Evolutionary conservation across 1,140 invertebrate species (phyloP).

Genomic region (Pomacea maculata): DNA sequence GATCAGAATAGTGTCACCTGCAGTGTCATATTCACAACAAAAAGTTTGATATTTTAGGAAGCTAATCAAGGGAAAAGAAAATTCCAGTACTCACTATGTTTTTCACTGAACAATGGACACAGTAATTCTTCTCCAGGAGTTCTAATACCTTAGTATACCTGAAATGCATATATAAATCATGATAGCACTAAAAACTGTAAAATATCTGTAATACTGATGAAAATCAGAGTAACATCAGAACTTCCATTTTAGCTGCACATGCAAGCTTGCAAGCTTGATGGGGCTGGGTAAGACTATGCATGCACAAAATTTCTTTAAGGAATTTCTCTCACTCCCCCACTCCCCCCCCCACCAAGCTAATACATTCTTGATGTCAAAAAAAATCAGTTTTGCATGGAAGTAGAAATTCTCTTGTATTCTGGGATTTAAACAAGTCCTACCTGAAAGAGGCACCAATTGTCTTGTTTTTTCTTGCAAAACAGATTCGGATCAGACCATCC

Average conservation of each 20-base stretch:
- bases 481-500: slow-evolving; percentile 95
- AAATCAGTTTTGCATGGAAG: background rate
- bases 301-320: too few species aligned
- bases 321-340: too few species aligned
- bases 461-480: slow-evolving; percentile 96
- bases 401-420: background rate
- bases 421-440: slow-evolving; percentile 32
- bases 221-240: too few species aligned
- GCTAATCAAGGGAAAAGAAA: slow-evolving; percentile 10
- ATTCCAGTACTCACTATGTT: slow-evolving; percentile 76
- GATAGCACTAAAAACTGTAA: too few species aligned
- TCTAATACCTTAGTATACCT: slow-evolving; percentile 81
- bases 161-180: background rate
- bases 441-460: slow-evolving; percentile 87
- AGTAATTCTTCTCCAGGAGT: slow-evolving; percentile 92
- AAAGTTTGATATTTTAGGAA: background rate
- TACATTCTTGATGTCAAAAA: too few species aligned
- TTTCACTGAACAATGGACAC: slow-evolving; percentile 83
- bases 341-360: too few species aligned
- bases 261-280: too few species aligned
- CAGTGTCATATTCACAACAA: background rate
- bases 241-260: too few species aligned
- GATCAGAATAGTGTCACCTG: background rate
- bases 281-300: too few species aligned
- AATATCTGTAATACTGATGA: too few species aligned